These are phyloP conservation scores for Drosophila recens DNA, from an alignment of 2,888 invertebrate species.

Conservation along the genomic window DNA sequence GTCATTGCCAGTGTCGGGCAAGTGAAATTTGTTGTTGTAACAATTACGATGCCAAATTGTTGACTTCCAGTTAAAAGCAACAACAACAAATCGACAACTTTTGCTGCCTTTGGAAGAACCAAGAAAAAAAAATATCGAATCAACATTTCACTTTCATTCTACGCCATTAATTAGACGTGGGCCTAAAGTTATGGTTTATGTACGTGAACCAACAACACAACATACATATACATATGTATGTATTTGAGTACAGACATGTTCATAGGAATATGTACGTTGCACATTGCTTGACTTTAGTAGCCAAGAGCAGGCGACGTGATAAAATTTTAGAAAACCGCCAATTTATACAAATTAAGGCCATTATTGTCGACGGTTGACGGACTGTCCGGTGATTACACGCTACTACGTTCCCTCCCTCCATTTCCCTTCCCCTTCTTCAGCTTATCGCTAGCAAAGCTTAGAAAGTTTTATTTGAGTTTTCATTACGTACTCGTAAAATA, in stretches of 20 bases:
- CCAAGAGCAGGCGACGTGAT: constrained; percentile 71
- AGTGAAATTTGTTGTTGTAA: constrained; percentile 72
- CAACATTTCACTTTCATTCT: constrained; percentile 78
- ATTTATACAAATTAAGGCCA: constrained; percentile 75
- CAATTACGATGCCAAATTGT: constrained; percentile 60
- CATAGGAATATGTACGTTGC: constrained; percentile 9
- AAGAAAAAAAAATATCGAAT: constrained; percentile 10
- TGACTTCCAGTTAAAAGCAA: neutral
- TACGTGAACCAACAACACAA: constrained; percentile 2
- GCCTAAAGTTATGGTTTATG: constrained; percentile 35
- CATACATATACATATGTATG: neutral
- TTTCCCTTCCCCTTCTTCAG: neutral
- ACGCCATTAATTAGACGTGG: constrained; percentile 32
- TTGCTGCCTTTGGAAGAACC: constrained; percentile 8
- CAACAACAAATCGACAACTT: neutral
- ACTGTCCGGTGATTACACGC: constrained; percentile 51
- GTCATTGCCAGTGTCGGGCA: constrained; percentile 56
- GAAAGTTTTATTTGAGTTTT: constrained; percentile 57
- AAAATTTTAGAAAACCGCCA: constrained; percentile 79
- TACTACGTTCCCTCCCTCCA: neutral
- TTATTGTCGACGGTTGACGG: constrained; percentile 49
- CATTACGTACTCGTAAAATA: constrained; percentile 18
- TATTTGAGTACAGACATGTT: neutral
- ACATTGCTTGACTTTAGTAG: constrained; percentile 40
- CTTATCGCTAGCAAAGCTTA: constrained; percentile 43